These are phyloP conservation scores for Acrossocheilus fasciatus DNA, from an alignment of 2,797 vertebrate species.

Conservation along the genomic window DNA sequence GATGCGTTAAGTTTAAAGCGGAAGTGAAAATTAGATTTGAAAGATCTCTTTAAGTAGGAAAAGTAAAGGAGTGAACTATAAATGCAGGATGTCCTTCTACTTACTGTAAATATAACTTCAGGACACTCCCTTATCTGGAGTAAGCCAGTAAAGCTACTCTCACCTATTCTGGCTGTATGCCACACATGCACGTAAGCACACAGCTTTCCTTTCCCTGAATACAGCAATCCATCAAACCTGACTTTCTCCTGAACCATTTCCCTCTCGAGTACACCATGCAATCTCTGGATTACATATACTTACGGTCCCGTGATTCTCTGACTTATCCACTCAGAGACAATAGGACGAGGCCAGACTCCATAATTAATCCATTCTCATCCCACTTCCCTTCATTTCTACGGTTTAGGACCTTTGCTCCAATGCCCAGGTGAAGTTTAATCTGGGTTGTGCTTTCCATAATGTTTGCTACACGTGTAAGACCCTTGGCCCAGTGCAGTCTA, in stretches of 20 bases:
- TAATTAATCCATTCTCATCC: constrained; percentile 34
- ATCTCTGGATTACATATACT: background rate
- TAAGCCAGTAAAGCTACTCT: constrained; percentile 41
- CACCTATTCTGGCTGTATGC: constrained; percentile 23
- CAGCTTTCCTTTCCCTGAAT: background rate
- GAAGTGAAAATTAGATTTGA: background rate
- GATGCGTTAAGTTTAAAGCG: background rate
- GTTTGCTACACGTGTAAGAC: constrained; percentile 9
- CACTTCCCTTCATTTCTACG: background rate
- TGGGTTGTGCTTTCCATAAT: background rate
- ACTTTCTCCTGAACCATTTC: constrained; percentile 1
- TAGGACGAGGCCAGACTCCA: background rate
- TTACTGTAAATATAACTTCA: constrained; percentile 30
- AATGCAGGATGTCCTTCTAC: background rate
- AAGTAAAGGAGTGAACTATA: background rate
- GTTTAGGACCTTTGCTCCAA: constrained; percentile 41
- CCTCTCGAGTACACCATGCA: background rate
- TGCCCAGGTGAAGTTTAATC: constrained; percentile 41
- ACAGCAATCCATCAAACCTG: constrained; percentile 16
- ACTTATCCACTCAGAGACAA: constrained; percentile 11
- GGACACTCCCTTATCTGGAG: constrained; percentile 20
- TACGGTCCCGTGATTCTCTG: background rate
- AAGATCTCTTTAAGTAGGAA: background rate
- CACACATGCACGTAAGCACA: background rate
- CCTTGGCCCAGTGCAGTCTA: constrained; percentile 25